Conservation (phyloP, 1,140 invertebrate species). For the Physella acuta region DNA sequence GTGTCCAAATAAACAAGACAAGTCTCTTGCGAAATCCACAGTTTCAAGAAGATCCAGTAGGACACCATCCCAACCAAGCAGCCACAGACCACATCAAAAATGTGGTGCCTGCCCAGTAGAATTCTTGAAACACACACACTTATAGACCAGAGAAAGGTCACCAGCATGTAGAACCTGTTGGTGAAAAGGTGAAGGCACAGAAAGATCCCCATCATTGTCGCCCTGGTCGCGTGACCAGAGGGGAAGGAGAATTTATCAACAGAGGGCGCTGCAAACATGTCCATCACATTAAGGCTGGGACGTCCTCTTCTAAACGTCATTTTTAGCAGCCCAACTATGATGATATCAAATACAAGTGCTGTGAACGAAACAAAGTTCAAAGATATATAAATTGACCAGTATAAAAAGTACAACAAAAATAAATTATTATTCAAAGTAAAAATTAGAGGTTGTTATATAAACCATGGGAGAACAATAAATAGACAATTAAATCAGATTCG, state of each 20-base stretch:
- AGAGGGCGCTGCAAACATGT: conserved; percentile 67
- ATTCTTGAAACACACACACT: conserved; percentile 78
- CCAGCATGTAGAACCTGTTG: conserved; percentile 34
- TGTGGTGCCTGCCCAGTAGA: conserved; percentile 79
- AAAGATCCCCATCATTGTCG: conserved; percentile 73
- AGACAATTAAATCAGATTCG: no score
- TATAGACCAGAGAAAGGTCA: conserved; percentile 74
- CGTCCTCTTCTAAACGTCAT: conserved; percentile 75
- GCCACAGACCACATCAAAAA: conserved; percentile 82
- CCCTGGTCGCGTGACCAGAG: conserved; percentile 90
- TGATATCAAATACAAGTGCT: conserved; percentile 84
- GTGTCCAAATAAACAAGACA: conserved; percentile 43
- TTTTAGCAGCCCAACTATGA: conserved; percentile 81
- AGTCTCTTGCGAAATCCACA: conserved; percentile 41
- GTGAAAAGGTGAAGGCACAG: conserved; percentile 35
- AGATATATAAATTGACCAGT: conserved; percentile 10
- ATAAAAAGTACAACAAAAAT: no score
- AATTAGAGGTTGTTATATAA: no score
- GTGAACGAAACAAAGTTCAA: conserved; percentile 53
- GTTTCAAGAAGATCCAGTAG: conserved; percentile 66
- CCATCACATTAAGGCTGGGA: conserved; percentile 69
- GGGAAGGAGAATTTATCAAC: conserved; percentile 94
- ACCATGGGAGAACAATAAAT: no score
- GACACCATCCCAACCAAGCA: conserved; percentile 75
- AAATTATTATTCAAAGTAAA: no score